Base-by-base conservation (phyloP, 1,140 invertebrate genomes). In the Orchesella cincta region DNA sequence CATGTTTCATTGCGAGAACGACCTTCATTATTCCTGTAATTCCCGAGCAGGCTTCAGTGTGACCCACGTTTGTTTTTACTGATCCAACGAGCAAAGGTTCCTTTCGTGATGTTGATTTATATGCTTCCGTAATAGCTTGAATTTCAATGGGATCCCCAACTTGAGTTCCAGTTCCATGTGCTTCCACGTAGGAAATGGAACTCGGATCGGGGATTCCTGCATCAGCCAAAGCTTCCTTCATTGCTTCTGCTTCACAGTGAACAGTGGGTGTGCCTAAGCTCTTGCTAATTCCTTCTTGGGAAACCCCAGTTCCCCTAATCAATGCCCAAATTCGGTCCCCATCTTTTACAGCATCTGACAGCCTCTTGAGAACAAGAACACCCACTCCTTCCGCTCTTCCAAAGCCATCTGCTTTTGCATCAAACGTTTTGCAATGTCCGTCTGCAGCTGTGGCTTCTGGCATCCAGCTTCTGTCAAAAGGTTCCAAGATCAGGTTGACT, bases 21-120 rank as follows among this genome's bases (percentile, higher is more conserved):
- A 57, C 52, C 52, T 57, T 57, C 14, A 57, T 57, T 8, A 57
- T 26, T 57, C 52, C 52, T n/a, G 52, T 57, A 26, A 57, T 57
- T 57, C 52, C 52, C 8, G 52, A 57, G 23, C 52, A 57, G 52
- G 52, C 8, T 26, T 57, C 52, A 26, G 52, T 57, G 52, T 57
- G 52, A 3, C 52, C 52, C 8, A 57, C 52, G 23, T 57, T 57
- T 12, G 52, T 57, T n/a, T 57, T 57, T n/a, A 57, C 52, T 8
- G 52, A 57, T 3, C 52, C 52, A 57, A 46, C 20, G 39, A 46
- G 8, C 39, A 46, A 46, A 20, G 39, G 39, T 20, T 46, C 39
- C 39, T 12, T n/a, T 26, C 52, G 14, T 18, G 3, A 3, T n/a
- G 52, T 3, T n/a, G 14, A 14, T 18, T 26, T 3, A 23, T 57